These are phyloP conservation scores for Eupithecia subfuscata DNA, from an alignment of 2,888 invertebrate genomes.

Conservation along the genomic window DNA sequence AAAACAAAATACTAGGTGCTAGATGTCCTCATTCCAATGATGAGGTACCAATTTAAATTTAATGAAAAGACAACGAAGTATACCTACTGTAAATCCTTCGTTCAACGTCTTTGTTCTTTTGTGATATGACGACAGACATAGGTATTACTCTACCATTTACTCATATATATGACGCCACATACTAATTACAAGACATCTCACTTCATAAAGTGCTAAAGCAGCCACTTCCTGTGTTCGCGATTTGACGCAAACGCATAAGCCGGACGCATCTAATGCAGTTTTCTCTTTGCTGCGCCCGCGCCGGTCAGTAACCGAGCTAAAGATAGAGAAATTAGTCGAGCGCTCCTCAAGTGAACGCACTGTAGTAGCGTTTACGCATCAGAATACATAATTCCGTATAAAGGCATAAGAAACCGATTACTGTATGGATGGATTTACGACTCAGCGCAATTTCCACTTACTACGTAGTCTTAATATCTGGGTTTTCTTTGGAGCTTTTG, in stretches of 20 bases:
- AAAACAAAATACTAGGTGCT: background rate
- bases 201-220: conserved; percentile 32
- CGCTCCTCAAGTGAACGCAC: conserved; percentile 77
- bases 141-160: background rate
- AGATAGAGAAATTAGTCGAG: conserved; percentile 82
- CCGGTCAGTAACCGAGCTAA: conserved; percentile 82
- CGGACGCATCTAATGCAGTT: conserved; percentile 81
- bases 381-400: conserved; percentile 25
- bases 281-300: conserved; percentile 59
- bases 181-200: conserved; percentile 17
- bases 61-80: too few relatives aligned
- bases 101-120: background rate
- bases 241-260: conserved; percentile 72
- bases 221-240: conserved; percentile 43
- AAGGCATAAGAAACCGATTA: conserved; percentile 5
- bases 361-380: conserved; percentile 39
- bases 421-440: background rate
- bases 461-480: background rate
- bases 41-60: too few relatives aligned
- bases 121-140: background rate
- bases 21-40: background rate
- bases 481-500: background rate
- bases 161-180: background rate
- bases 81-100: background rate
- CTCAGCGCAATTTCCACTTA: background rate